Conservation (phyloP, 1,140 invertebrate genomes). For the Anthonomus grandis region DNA sequence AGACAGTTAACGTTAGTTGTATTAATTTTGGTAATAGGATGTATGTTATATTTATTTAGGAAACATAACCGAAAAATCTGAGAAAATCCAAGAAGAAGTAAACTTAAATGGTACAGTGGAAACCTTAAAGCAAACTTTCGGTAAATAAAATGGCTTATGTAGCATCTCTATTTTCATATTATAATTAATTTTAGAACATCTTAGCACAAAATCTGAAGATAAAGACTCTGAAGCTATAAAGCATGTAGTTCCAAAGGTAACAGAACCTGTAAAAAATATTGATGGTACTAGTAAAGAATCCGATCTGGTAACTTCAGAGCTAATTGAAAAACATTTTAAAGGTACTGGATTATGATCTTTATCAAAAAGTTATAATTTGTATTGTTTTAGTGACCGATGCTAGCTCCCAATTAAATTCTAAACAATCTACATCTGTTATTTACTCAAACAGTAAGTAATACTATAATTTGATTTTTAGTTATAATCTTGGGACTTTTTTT, state of each 20-base stretch:
- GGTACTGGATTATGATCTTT: too few relatives aligned
- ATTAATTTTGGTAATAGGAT: not conserved
- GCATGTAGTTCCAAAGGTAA: not conserved
- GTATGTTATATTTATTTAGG: not conserved
- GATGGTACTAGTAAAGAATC: not conserved
- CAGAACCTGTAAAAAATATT: not conserved
- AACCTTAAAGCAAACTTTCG: conserved; percentile 4
- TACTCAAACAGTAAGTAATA: too few relatives aligned
- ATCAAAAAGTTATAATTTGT: too few relatives aligned
- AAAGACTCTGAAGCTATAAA: not conserved
- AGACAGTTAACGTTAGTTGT: too few relatives aligned
- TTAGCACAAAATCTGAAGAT: not conserved
- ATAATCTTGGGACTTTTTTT: too few relatives aligned
- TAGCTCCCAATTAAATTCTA: not conserved
- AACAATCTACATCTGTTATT: not conserved
- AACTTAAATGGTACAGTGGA: conserved; percentile 3
- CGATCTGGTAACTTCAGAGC: not conserved
- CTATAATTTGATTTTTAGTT: too few relatives aligned
- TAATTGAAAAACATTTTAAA: too few relatives aligned
- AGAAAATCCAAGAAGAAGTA: not conserved
- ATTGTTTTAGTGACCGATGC: not conserved
- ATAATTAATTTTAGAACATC: conserved; percentile 5
- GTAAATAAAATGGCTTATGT: not conserved
- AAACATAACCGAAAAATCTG: not conserved
- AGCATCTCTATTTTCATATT: not conserved